phyloP scores from a whole-genome alignment of 2,113 vertebrate species.

The Hucho hucho region DNA sequence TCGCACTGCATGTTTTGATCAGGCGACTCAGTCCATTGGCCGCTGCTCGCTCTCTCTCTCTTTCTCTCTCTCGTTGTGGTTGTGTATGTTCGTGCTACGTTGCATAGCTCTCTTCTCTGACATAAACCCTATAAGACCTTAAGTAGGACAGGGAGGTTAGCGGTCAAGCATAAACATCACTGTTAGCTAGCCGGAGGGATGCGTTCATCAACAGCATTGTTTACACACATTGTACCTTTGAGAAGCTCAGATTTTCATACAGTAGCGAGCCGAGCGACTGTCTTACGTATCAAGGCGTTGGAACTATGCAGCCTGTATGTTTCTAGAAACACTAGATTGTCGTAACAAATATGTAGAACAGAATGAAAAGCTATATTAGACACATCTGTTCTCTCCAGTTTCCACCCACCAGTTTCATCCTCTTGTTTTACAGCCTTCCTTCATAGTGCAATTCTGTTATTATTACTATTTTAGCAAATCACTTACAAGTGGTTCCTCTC shows the following conservation, averaged over 20 bases:
- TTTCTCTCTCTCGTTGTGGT: neutral
- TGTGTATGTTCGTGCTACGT: neutral
- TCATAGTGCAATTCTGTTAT: constrained; percentile 52
- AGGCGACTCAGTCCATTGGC: neutral
- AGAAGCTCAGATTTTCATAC: neutral
- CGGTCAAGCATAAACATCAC: neutral
- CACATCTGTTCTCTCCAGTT: neutral
- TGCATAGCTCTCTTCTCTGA: neutral
- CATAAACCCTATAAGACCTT: neutral
- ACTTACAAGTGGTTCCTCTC: constrained; percentile 5
- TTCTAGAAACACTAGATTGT: constrained; percentile 48
- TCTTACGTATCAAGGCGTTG: neutral
- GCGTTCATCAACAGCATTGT: neutral
- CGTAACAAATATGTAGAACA: constrained; percentile 16
- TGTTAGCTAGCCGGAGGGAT: neutral
- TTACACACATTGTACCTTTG: neutral
- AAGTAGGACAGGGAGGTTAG: neutral
- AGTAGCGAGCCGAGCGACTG: neutral
- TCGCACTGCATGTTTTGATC: neutral
- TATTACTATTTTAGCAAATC: constrained; percentile 21
- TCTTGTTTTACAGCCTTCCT: constrained; percentile 45
- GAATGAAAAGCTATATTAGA: neutral
- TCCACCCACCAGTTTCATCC: constrained; percentile 29
- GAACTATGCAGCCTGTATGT: constrained; percentile 19
- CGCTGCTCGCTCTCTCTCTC: neutral